Evolutionary conservation across 2,797 vertebrate species (phyloP), one percentile per base, ranked within the genome.

Genomic region (Pseudopleuronectes americanus): DNA sequence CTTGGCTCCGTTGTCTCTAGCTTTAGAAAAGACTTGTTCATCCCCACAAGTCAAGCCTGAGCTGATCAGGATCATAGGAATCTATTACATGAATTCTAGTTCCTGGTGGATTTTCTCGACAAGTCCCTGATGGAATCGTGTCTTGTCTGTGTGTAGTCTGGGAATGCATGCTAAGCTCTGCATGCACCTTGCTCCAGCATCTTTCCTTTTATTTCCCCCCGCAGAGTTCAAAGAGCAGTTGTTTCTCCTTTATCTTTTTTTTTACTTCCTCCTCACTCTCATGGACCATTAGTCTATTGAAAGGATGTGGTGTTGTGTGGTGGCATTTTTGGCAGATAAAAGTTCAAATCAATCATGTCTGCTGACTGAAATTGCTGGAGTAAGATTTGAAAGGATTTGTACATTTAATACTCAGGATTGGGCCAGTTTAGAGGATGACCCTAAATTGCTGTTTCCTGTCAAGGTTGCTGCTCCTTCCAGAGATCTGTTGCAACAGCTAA

Each of bases 361-460:
- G 79, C 83, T 87, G 69, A 70, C 78, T 79, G 86, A 88, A 88
- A 87, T 85, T 83, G 84, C 84, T 52, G 49, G 83, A 67, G 51
- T 81, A 72, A 89, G 81, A 76, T 90, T 85, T 81, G 71, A 71
- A 85, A 73, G 84, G 87, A 90, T 88, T 74, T 85, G 84, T 85
- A 68, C 72, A 57, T 88, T 89, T 90, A 87, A 89, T 87, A 83
- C 77, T 80, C 81, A 77, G 86, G 83, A 79, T 80, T 83, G 70
- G 82, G 81, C 82, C 88, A 90, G 87, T 26, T 87, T 91, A 93
- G 84, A 88, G 80, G 87, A 87, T 84, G 90, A 91, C 90, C 90
- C 90, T 91, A 86, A 93, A 93, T 90, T 89, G 85, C 82, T 69
- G 76, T 87, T 90, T 92, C 77, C 89, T 84, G 85, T 89, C 87